phyloP scores from a whole-genome alignment of 2,888 invertebrate species.

The Synergus gifuensis region DNA sequence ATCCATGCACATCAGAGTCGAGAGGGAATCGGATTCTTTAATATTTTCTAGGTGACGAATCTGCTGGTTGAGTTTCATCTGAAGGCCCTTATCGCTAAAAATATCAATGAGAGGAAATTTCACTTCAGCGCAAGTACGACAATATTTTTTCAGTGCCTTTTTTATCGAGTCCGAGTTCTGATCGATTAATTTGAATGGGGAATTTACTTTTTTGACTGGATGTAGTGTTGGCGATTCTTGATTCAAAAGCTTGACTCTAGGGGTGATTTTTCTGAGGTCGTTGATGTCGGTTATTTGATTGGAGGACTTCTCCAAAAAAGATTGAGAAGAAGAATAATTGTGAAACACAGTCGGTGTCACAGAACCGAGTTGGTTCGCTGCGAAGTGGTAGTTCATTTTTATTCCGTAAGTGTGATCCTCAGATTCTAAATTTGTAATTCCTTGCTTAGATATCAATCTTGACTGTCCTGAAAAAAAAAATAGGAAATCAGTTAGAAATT shows the following conservation, averaged over 20 bases:
- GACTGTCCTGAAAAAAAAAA: neutral
- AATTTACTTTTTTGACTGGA: constrained; percentile 61
- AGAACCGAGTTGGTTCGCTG: neutral
- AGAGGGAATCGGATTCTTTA: constrained; percentile 66
- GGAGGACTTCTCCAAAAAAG: neutral
- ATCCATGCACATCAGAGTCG: constrained; percentile 76
- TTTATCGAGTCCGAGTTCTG: constrained; percentile 40
- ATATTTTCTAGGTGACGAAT: constrained; percentile 74
- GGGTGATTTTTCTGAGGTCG: constrained; percentile 73
- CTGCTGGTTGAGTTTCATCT: constrained; percentile 74
- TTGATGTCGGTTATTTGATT: constrained; percentile 71
- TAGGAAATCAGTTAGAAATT: neutral
- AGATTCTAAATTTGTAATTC: neutral
- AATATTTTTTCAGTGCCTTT: constrained; percentile 70
- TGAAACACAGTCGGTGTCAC: neutral
- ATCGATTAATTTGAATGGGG: constrained; percentile 27
- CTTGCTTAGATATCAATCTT: neutral
- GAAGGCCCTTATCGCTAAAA: constrained; percentile 72
- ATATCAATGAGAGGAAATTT: constrained; percentile 75
- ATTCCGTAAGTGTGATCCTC: constrained; percentile 41
- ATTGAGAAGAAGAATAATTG: neutral
- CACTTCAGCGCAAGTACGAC: constrained; percentile 74
- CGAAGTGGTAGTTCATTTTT: neutral
- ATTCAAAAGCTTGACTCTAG: constrained; percentile 68
- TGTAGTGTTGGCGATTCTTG: constrained; percentile 64